Base-by-base conservation (phyloP, 2,113 vertebrate genomes). In the Xiphophorus couchianus region DNA sequence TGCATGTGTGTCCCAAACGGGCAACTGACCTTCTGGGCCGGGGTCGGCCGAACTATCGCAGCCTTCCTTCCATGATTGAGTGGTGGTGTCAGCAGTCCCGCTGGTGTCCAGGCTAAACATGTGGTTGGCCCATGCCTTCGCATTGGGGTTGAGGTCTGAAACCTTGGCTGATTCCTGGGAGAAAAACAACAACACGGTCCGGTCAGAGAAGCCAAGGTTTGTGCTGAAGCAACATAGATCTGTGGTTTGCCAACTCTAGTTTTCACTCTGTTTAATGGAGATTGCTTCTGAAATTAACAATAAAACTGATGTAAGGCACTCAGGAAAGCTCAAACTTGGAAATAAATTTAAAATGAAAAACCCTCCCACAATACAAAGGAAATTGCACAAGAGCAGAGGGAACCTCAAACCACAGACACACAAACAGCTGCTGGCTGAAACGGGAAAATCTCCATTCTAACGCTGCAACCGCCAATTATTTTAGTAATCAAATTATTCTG, bases 91-190 rank as follows among this genome's bases (percentile, higher is more conserved):
- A 77, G 95, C 88, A 77, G 94, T 92, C 85, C 94, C 95, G 87
- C 94, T 94, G 62, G 95, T 94, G 92, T 97, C 96, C 94, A 96
- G 93, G 85, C 95, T 96, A 94, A 97, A 91, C 95, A 97, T 95
- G 91, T 96, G 97, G 93, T 96, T 97, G 90, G 96, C 97, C 98
- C 98, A 99, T 94, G 98, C 98, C 93, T 99, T 98, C 86, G 97
- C 97, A 96, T 99, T 98, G 85, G 98, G 98, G 94, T 99, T 99
- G 88, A 99, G 95, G 89, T 98, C 97, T 0, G 98, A 99, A 95
- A 99, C 97, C 95, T 97, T 99, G 91, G 95, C 86, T 84, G 97
- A 96, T 92, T 97, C 97, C 98, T 99, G 84, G 1, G 30, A 44
- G n/a, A 66, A 84, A 9, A 87, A 66, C 29, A 74, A 37, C 35